Base-by-base conservation (phyloP, 2,888 invertebrate genomes). In the Seira musarum region DNA sequence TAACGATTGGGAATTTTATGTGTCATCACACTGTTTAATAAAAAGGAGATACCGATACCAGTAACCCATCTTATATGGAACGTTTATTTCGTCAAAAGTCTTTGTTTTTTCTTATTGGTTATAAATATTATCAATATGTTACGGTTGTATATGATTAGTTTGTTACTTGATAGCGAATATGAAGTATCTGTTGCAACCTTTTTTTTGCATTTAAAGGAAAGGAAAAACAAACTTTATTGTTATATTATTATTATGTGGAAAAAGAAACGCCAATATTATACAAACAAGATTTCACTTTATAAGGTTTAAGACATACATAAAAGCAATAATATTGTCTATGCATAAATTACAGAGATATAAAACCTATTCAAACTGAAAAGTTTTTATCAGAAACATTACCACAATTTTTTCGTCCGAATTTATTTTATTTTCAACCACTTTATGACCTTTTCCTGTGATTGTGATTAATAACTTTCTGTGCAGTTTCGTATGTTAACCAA, bases 321-420 rank as follows among this genome's bases (percentile, higher is more conserved):
- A 70, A 80, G 80, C 80, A 80, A 80, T 80, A 80, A 80, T 74
- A 80, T 74, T 74, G 74, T 80, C 80, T 80, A 80, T 80, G 80
- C 80, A 80, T 80, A 80, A 72, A 69, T 49, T 72, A 72, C 64
- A 72, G 67, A 17, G 15, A 77, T 65, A 67, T 49, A 76, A 68
- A 49, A 49, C 49, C 13, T 49, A 49, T 49, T 49, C 6, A 49
- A 49, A 49, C 49, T n/a, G 49, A 49, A 49, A 49, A 49, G 49
- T 49, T 49, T 49, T 49, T 49, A 49, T 49, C 49, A 49, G 49
- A 49, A 71, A 49, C 49, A 2, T 49, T 49, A 49, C n/a, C n/a
- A n/a, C n/a, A n/a, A n/a, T n/a, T n/a, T n/a, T n/a, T n/a, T n/a
- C n/a, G n/a, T n/a, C n/a, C n/a, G n/a, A n/a, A n/a, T n/a, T n/a